Conservation (phyloP, 2,113 vertebrate genomes). For the Microcebus griseorufus region DNA sequence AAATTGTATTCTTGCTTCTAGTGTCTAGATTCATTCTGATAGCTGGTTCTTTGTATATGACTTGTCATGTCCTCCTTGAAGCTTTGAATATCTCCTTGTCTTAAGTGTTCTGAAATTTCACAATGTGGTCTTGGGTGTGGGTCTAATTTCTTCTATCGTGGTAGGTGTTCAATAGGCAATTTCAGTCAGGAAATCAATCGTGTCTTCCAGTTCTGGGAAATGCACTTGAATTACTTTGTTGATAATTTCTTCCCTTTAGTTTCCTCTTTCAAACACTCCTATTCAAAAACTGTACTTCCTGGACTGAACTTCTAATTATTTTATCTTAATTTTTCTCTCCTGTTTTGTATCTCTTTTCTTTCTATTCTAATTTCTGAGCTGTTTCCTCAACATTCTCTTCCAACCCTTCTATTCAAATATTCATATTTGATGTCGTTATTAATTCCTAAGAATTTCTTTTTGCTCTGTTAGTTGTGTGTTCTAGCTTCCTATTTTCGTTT, state of each 20-base stretch:
- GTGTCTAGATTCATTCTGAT: background rate
- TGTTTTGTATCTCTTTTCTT: constrained; percentile 1
- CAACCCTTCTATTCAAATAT: background rate
- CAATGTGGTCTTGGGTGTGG: background rate
- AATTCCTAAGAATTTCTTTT: background rate
- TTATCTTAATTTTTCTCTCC: background rate
- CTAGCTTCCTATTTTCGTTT: constrained; percentile 18
- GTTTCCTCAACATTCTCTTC: background rate
- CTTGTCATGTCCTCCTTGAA: background rate
- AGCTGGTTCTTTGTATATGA: background rate
- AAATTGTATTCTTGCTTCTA: background rate
- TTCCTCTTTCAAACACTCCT: background rate
- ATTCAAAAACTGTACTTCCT: background rate
- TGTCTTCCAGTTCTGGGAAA: constrained; percentile 35
- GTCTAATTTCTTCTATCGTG: background rate
- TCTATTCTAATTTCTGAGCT: constrained; percentile 36
- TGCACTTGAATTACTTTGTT: background rate
- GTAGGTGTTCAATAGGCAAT: background rate
- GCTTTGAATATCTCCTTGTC: background rate
- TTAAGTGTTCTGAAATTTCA: constrained; percentile 8
- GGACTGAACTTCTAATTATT: background rate
- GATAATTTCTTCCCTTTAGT: background rate
- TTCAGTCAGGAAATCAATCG: background rate
- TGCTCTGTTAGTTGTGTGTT: background rate
- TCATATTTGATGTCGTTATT: constrained; percentile 17